These are phyloP conservation scores for Orycteropus afer DNA, from an alignment of 2,113 vertebrate species.

Conservation along the genomic window DNA sequence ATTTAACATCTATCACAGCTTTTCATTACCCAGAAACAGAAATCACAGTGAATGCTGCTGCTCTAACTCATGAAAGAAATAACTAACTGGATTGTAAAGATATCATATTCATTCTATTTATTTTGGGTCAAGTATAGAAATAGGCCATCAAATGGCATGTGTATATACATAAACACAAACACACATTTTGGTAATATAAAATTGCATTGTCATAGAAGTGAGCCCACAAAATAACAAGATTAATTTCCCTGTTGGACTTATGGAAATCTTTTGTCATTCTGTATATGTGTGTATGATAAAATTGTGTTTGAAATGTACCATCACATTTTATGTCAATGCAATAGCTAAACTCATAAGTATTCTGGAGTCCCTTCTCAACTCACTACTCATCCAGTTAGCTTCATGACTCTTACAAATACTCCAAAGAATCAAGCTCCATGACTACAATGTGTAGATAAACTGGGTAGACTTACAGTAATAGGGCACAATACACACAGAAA, in stretches of 20 bases:
- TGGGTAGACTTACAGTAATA: background rate
- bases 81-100: conserved; percentile 44
- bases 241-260: conserved; percentile 39
- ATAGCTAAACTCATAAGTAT: background rate
- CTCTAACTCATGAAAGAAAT: conserved; percentile 59
- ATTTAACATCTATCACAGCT: conserved; percentile 61
- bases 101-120: conserved; percentile 57
- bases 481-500: background rate
- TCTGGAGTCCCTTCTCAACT: background rate
- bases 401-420: background rate
- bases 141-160: conserved; percentile 21
- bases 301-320: background rate
- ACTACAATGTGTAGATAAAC: background rate
- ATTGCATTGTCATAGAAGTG: conserved; percentile 40
- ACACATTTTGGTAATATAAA: conserved; percentile 59
- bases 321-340: background rate
- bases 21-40: conserved; percentile 62
- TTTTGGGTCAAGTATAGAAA: conserved; percentile 39
- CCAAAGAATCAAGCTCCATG: background rate
- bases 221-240: conserved; percentile 49
- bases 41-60: conserved; percentile 57
- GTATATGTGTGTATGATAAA: background rate
- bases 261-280: conserved; percentile 44
- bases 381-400: conserved; percentile 2
- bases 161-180: conserved; percentile 49